Evolutionary conservation across 2,797 vertebrate genomes (phyloP).

Genomic region (Semaprochilodus insignis): DNA sequence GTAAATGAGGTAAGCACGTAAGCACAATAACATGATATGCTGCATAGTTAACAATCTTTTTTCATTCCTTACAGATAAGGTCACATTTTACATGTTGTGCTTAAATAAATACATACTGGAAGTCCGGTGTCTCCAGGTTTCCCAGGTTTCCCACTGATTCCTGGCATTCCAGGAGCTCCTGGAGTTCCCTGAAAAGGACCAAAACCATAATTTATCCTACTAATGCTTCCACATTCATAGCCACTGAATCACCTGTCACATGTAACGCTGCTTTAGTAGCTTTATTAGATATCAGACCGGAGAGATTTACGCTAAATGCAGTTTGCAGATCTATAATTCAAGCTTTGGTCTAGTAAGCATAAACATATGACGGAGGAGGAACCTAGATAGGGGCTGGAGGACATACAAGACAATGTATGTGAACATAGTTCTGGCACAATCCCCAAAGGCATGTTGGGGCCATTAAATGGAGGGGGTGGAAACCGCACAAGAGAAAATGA

Average conservation of each 20-base stretch:
- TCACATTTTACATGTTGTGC: neutral
- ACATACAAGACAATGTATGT: conserved; percentile 63
- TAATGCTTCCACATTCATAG: conserved; percentile 51
- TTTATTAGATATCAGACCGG: neutral
- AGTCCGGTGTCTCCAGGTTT: conserved; percentile 90
- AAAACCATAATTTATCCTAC: conserved; percentile 27
- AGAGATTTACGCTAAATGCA: neutral
- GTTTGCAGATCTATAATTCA: conserved; percentile 1
- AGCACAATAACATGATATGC: neutral
- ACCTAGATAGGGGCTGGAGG: conserved; percentile 45
- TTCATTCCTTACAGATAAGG: neutral
- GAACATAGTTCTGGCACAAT: conserved; percentile 57
- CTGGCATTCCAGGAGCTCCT: conserved; percentile 92
- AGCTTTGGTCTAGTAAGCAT: conserved; percentile 26
- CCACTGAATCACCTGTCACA: neutral
- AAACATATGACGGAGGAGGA: conserved; percentile 59
- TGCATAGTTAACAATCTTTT: neutral
- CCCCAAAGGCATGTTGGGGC: conserved; percentile 62
- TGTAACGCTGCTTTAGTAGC: neutral
- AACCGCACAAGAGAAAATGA: conserved; percentile 69
- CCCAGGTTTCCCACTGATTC: conserved; percentile 91
- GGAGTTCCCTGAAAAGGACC: conserved; percentile 84
- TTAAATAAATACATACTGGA: conserved; percentile 80
- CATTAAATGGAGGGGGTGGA: conserved; percentile 69
- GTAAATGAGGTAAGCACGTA: neutral